phyloP scores from a whole-genome alignment of 2,797 vertebrate genomes.

The Zalophus californianus region DNA sequence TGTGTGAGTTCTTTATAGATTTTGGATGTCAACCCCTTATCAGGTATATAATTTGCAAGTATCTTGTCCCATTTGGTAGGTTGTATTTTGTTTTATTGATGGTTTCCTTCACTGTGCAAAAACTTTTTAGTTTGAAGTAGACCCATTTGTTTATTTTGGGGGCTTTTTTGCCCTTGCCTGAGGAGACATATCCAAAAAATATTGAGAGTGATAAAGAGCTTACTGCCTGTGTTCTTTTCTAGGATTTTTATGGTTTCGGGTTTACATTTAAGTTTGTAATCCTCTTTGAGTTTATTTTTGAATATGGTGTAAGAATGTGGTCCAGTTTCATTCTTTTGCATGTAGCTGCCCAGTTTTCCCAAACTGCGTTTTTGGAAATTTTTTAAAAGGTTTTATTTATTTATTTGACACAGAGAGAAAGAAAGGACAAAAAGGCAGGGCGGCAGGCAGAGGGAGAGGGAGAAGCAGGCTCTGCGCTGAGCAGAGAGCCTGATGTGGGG shows the following conservation, averaged over 20 bases:
- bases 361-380: neutral
- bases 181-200: neutral
- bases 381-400: neutral
- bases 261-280: neutral
- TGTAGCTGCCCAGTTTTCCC: neutral
- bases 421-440: neutral
- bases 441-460: neutral
- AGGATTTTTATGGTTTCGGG: neutral
- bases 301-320: neutral
- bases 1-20: neutral
- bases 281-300: neutral
- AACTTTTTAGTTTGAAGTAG: neutral
- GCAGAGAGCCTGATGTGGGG: neutral
- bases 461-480: neutral
- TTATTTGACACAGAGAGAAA: neutral
- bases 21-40: neutral
- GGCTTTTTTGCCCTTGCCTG: neutral
- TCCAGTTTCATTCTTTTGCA: neutral
- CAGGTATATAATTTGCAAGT: neutral
- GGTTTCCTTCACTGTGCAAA: neutral
- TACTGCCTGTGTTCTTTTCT: neutral
- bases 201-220: neutral
- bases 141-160: neutral
- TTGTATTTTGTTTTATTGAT: neutral
- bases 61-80: neutral